A percentile compares a stretch with the other conserved stretches of the same genome.
Evolutionary conservation across 2,797 vertebrate species (phyloP).

Genomic region (Taeniopygia guttata): DNA sequence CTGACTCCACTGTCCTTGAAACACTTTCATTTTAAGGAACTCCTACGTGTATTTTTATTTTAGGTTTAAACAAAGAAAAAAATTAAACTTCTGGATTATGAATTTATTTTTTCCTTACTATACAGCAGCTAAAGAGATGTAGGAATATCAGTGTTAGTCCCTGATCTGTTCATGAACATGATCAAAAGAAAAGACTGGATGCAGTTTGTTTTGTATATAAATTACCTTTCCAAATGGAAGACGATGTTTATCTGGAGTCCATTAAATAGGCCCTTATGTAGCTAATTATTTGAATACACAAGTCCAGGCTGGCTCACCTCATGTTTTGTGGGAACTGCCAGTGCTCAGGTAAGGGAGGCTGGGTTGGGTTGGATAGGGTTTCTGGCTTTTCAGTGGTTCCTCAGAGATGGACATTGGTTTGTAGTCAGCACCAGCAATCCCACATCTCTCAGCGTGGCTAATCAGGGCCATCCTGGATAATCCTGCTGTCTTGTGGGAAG

Average conservation of each 20-base stretch:
- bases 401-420: neutral
- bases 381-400: neutral
- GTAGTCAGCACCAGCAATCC: neutral
- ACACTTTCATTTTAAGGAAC: neutral
- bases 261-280: neutral
- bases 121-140: neutral
- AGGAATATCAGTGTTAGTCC: neutral
- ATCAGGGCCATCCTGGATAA: neutral
- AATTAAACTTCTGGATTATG: neutral
- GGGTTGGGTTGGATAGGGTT: neutral
- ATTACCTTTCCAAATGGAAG: neutral
- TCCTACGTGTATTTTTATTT: neutral
- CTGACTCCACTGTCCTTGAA: slow-evolving; percentile 5
- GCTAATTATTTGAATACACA: neutral
- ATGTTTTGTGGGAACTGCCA: neutral
- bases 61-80: neutral
- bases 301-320: neutral
- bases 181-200: neutral
- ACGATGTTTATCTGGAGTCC: neutral
- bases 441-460: neutral
- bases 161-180: neutral
- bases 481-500: neutral
- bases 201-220: neutral
- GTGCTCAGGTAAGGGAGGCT: neutral
- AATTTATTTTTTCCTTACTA: neutral